phyloP scores from a whole-genome alignment of 2,888 invertebrate genomes.

The Mesorhabditis belari region DNA sequence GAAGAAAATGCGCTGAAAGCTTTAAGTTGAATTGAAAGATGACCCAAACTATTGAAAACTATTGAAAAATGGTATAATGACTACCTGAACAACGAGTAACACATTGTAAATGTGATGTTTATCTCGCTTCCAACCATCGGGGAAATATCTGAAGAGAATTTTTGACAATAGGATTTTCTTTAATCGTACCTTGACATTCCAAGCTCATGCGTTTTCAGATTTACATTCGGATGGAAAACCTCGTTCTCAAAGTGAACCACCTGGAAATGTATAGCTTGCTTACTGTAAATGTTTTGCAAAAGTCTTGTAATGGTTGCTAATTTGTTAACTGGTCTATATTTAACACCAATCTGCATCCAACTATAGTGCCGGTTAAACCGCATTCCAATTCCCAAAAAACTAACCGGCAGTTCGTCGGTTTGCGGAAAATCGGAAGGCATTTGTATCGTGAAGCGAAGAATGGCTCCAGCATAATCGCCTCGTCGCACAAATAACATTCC shows the following conservation, averaged over 20 bases:
- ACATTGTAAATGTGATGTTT: conserved; percentile 31
- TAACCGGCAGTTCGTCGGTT: conserved; percentile 65
- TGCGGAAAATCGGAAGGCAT: conserved; percentile 83
- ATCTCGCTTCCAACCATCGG: conserved; percentile 39
- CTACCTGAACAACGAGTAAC: conserved; percentile 30
- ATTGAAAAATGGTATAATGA: no score
- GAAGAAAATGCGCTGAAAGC: conserved; percentile 31
- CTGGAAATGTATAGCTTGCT: conserved; percentile 1
- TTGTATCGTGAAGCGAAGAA: conserved; percentile 79
- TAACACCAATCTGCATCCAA: no score
- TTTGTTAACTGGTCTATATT: neutral
- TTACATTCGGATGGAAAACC: conserved; percentile 31
- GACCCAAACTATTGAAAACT: no score
- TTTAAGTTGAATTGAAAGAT: neutral
- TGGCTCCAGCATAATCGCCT: conserved; percentile 79
- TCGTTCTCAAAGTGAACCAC: conserved; percentile 15
- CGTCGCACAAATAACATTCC: conserved; percentile 81
- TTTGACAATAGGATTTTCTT: neutral
- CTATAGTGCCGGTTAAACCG: no score
- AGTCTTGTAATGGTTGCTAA: neutral
- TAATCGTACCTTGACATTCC: conserved; percentile 12
- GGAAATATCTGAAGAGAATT: conserved; percentile 21
- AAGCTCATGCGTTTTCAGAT: conserved; percentile 12
- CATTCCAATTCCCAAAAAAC: no score
- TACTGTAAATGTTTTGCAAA: neutral